Evolutionary conservation across 2,888 invertebrate species (phyloP).

Genomic region (Tipula unca): DNA sequence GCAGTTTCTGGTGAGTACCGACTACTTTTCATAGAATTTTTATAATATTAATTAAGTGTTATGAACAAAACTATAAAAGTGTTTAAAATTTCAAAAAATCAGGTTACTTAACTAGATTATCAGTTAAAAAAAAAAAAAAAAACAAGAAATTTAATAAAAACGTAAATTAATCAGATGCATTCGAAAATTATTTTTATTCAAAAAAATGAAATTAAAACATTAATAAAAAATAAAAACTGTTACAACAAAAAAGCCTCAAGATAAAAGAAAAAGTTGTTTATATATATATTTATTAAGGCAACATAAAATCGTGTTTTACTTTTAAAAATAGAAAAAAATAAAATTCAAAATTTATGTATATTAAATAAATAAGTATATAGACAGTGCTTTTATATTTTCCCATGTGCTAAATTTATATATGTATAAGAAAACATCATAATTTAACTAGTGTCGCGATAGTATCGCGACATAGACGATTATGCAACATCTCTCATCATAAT

Average conservation of each 20-base stretch:
- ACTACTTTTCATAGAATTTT: background rate
- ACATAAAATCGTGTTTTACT: background rate
- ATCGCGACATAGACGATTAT: background rate
- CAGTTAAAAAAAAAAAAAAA: background rate
- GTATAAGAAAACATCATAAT: background rate
- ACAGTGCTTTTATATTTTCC: background rate
- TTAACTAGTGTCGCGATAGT: background rate
- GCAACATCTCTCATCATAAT: background rate
- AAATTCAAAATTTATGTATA: background rate
- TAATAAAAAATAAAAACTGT: background rate
- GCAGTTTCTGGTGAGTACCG: constrained; percentile 37
- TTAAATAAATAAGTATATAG: background rate
- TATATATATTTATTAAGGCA: background rate
- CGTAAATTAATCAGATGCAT: background rate
- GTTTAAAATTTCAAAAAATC: background rate
- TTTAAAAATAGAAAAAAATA: background rate
- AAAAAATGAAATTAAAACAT: background rate
- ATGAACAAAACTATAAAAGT: constrained; percentile 15
- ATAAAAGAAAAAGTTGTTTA: constrained; percentile 8
- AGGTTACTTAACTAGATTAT: background rate
- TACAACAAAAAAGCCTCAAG: constrained; percentile 14
- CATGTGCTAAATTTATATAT: background rate
- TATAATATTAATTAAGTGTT: background rate
- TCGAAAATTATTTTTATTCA: background rate
- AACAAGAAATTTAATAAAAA: background rate